Conservation (phyloP, 2,797 vertebrate species). For the Chaetodon trifasciatus region DNA sequence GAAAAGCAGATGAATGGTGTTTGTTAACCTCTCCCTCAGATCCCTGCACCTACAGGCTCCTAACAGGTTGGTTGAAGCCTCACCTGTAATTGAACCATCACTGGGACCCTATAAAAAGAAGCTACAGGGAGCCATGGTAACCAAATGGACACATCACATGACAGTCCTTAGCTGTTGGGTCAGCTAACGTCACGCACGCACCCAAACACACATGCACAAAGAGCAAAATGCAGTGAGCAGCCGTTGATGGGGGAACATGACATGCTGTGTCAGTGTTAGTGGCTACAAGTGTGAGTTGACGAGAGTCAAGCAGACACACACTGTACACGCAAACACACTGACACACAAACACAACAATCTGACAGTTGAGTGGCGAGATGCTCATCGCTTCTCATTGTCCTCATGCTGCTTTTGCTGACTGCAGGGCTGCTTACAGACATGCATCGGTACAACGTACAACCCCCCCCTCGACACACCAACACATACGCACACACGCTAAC, state of each 20-base stretch:
- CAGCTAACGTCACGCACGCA: conserved; percentile 33
- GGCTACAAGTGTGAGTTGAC: conserved; percentile 46
- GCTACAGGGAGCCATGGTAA: conserved; percentile 41
- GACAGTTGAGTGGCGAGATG: conserved; percentile 65
- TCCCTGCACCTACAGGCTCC: not conserved
- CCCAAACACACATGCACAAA: not conserved
- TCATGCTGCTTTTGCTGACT: conserved; percentile 68
- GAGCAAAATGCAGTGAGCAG: conserved; percentile 37
- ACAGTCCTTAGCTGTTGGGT: conserved; percentile 26
- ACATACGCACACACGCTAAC: conserved; percentile 4
- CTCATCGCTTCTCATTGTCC: conserved; percentile 70
- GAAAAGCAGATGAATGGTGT: not conserved
- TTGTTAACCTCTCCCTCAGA: conserved; percentile 6
- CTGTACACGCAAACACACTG: conserved; percentile 41
- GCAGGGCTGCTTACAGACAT: conserved; percentile 44
- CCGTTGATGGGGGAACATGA: conserved; percentile 47
- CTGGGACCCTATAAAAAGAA: conserved; percentile 44
- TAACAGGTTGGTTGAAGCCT: not conserved
- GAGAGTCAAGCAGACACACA: conserved; percentile 37
- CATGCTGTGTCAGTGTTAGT: conserved; percentile 59
- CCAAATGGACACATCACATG: conserved; percentile 18
- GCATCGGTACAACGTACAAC: not conserved
- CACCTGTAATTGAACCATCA: conserved; percentile 36
- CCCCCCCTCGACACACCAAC: not conserved
- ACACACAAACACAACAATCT: conserved; percentile 36